Evolutionary conservation across 1,140 invertebrate species (phyloP), one percentile per base, ranked within the genome.

Genomic region (Acromyrmex heyeri): DNA sequence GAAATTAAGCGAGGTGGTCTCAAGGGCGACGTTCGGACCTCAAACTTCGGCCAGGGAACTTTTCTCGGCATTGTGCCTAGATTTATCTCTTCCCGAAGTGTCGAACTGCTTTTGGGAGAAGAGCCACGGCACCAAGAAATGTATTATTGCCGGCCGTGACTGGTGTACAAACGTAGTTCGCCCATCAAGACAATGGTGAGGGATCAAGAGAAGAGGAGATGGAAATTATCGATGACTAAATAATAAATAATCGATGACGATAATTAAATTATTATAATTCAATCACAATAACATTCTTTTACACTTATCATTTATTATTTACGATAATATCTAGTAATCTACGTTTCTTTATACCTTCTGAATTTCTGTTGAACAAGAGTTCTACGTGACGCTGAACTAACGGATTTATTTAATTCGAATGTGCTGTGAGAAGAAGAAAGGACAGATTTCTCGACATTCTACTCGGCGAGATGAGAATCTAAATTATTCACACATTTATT

Each of bases 71-170:
- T 90, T 87, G 73, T 75, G 75, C 61, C 70, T 61, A 61, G 79
- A 90, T 89, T 90, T 89, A 90, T 90, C 88, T 82, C 87, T 88
- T 88, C 76, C 79, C 76, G 44, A 86, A 88, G 82, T 86, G 87
- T 90, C 88, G 88, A 89, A 86, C 81, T 85, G 75, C 70, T 79
- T 70, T 77, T 38, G 72, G 61, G 76, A 67, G 83, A 50, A 67
- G 83, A 69, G 57, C 67, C 75, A 50, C 62, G 61, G 72, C 44
- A 82, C 24, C 30, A 53, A 72, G 78, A 89, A 90, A 90, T 90
- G 85, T 89, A 89, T 90, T 87, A 90, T 89, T 57, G 70, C 81
- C 48, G 53, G 2, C 21, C 86, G 81, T 87, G 86, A 87, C 69
- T 79, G 53, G 24, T 55, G 50, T 89, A 86, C 85, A 77, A 89